Percentiles rank a stretch among this genome's conserved stretches.
Conservation (phyloP, 2,888 invertebrate genomes). For the Cryptocephalus moraei region DNA sequence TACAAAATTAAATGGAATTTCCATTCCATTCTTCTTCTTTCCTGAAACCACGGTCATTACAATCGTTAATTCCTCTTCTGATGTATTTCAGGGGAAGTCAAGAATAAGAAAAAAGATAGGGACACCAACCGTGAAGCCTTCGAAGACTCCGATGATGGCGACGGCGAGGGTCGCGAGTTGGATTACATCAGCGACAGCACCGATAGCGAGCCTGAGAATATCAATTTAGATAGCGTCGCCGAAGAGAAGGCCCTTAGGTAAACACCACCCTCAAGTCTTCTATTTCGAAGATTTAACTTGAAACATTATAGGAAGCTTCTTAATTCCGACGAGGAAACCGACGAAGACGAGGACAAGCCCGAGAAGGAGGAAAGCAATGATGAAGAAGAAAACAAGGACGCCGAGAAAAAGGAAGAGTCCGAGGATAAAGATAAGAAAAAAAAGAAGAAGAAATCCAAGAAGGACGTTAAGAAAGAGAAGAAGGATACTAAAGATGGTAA, state of each 20-base stretch:
- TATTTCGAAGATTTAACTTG: neutral
- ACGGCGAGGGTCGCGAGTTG: conserved; percentile 88
- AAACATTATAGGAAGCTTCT: conserved; percentile 55
- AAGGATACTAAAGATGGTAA: conserved; percentile 18
- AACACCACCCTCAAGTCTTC: too few relatives aligned
- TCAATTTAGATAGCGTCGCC: conserved; percentile 69
- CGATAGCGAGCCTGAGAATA: conserved; percentile 69
- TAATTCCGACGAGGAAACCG: conserved; percentile 80
- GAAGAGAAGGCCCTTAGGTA: conserved; percentile 51
- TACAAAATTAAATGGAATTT: too few relatives aligned
- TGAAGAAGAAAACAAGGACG: conserved; percentile 63
- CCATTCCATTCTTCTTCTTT: too few relatives aligned
- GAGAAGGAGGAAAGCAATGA: conserved; percentile 56
- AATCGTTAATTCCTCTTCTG: too few relatives aligned
- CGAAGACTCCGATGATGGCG: conserved; percentile 95
- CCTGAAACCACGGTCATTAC: too few relatives aligned
- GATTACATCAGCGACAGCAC: conserved; percentile 84
- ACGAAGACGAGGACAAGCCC: conserved; percentile 73
- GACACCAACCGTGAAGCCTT: conserved; percentile 82
- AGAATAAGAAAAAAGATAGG: conserved; percentile 58
- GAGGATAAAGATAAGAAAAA: conserved; percentile 55
- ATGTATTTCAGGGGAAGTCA: conserved; percentile 9
- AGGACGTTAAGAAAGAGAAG: conserved; percentile 48
- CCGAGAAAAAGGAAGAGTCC: conserved; percentile 44
- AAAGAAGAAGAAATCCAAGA: conserved; percentile 43